Evolutionary conservation across 2,113 vertebrate genomes (phyloP).

Genomic region (Dermatemys mawii): DNA sequence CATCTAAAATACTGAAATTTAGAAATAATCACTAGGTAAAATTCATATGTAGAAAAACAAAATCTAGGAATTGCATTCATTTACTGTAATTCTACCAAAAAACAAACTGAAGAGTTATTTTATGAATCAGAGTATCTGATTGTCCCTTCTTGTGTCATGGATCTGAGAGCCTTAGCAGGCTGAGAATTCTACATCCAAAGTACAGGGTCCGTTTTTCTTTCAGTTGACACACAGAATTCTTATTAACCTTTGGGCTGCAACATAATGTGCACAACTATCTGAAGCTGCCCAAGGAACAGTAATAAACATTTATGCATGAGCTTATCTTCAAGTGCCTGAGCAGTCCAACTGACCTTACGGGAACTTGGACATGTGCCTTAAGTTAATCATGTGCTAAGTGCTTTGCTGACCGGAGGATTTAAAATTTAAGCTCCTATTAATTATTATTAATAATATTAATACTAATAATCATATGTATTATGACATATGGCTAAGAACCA

Average conservation of each 20-base stretch:
- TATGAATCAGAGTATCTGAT: not conserved
- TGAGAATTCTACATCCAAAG: slow-evolving; percentile 4
- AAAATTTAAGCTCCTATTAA: not conserved
- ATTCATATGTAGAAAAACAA: not conserved
- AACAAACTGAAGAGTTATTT: not conserved
- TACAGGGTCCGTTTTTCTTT: slow-evolving; percentile 40
- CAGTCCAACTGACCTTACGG: slow-evolving; percentile 26
- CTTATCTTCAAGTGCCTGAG: slow-evolving; percentile 39
- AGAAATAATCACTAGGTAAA: not conserved
- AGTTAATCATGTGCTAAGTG: slow-evolving; percentile 7
- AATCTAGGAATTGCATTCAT: not conserved
- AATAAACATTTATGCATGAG: slow-evolving; percentile 28
- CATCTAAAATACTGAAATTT: not conserved
- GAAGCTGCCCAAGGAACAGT: not conserved
- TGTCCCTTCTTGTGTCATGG: not conserved
- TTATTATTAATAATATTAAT: not conserved
- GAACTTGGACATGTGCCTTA: slow-evolving; percentile 36
- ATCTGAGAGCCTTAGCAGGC: not conserved
- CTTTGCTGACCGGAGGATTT: slow-evolving; percentile 23
- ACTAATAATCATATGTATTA: not conserved
- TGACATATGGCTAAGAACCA: not conserved
- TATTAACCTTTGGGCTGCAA: not conserved
- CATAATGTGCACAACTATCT: not conserved
- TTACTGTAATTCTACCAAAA: not conserved
- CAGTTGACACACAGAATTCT: accelerated